Conservation (phyloP, 2,888 invertebrate genomes). For the Lochmaea capreae region DNA sequence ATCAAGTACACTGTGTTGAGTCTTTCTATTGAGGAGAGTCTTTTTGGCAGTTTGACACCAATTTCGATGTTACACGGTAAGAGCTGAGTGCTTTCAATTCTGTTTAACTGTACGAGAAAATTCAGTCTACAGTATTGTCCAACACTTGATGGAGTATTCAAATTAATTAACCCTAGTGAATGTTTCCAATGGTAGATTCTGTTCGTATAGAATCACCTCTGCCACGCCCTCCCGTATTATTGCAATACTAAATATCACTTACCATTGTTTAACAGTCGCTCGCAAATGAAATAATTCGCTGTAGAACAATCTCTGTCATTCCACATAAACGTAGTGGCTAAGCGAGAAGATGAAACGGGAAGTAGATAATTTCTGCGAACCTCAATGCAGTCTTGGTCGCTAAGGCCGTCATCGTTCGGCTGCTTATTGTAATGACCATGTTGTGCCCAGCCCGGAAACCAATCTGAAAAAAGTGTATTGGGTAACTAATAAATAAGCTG, state of each 20-base stretch:
- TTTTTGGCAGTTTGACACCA: no score
- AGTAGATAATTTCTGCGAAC: conserved; percentile 75
- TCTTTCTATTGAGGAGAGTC: no score
- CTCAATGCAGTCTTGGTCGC: conserved; percentile 86
- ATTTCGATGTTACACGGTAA: no score
- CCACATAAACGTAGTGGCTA: conserved; percentile 79
- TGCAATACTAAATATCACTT: conserved; percentile 52
- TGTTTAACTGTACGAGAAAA: no score
- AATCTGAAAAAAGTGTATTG: conserved; percentile 69
- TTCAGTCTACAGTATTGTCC: no score
- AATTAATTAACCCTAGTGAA: no score
- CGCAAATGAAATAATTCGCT: conserved; percentile 81
- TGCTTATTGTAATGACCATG: conserved; percentile 76
- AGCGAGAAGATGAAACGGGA: conserved; percentile 65
- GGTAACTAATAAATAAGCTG: no score
- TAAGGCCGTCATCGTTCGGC: conserved; percentile 85
- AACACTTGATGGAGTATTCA: no score
- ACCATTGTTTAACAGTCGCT: conserved; percentile 77
- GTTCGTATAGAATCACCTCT: not conserved
- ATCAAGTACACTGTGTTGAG: no score
- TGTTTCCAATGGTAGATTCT: not conserved
- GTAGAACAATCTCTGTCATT: conserved; percentile 83
- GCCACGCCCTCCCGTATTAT: no score
- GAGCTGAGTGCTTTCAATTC: no score
- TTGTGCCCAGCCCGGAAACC: conserved; percentile 85